Conservation (phyloP, 2,113 vertebrate species). For the Python bivittatus region DNA sequence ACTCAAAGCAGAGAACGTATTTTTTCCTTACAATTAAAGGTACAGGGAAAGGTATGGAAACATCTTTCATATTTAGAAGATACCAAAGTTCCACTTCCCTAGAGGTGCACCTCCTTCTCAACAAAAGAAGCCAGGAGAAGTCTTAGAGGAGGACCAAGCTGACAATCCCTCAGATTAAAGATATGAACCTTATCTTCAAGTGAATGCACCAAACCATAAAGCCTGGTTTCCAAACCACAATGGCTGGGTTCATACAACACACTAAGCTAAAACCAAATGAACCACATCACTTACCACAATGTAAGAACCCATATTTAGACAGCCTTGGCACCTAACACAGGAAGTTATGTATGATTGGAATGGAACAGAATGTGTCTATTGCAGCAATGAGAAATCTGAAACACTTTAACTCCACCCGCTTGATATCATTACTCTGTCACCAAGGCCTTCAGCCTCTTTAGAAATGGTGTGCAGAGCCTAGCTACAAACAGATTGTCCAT, state of each 20-base stretch:
- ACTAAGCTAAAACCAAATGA: neutral
- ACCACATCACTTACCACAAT: neutral
- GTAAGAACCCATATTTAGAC: neutral
- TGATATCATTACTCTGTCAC: neutral
- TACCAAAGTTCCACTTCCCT: fast-evolving
- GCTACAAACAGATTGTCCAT: neutral
- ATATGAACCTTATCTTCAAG: neutral
- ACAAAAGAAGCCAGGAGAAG: neutral
- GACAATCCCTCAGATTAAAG: fast-evolving
- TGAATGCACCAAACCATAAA: neutral
- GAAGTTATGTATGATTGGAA: neutral
- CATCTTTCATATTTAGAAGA: neutral
- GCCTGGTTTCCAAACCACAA: neutral
- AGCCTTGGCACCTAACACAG: neutral
- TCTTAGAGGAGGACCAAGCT: neutral
- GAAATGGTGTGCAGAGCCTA: neutral
- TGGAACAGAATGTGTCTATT: neutral
- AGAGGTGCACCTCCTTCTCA: neutral
- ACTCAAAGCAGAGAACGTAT: neutral
- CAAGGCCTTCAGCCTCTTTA: neutral
- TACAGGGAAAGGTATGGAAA: neutral
- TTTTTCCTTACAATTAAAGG: neutral
- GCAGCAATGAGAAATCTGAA: neutral
- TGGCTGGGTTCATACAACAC: neutral
- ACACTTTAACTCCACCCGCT: neutral